phyloP scores from a whole-genome alignment of 1,140 invertebrate species.

The Drosophila ambigua region DNA sequence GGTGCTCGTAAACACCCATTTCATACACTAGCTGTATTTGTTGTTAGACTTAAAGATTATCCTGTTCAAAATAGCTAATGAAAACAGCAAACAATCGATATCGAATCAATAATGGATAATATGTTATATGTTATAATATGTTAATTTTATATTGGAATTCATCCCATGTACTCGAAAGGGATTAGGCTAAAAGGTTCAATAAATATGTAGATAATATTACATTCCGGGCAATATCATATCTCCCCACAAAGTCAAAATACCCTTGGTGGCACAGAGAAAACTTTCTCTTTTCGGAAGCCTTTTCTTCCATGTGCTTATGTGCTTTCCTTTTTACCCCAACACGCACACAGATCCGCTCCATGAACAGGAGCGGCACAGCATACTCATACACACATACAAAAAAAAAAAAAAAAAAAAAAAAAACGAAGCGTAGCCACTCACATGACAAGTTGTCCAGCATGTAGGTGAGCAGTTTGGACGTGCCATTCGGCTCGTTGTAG shows the following conservation, averaged over 20 bases:
- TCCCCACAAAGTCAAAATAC: slow-evolving; percentile 12
- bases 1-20: not conserved
- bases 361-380: slow-evolving; percentile 45
- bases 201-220: too few relatives aligned
- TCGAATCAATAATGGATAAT: too few relatives aligned
- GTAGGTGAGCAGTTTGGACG: slow-evolving; percentile 95
- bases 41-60: too few relatives aligned
- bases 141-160: too few relatives aligned
- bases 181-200: too few relatives aligned
- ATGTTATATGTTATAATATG: too few relatives aligned
- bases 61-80: too few relatives aligned
- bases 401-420: slow-evolving; percentile 11
- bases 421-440: slow-evolving; percentile 85
- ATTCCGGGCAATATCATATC: not conserved
- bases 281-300: slow-evolving; percentile 77
- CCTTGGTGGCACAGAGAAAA: slow-evolving; percentile 28
- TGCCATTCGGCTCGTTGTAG: slow-evolving; percentile 96
- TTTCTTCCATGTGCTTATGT: slow-evolving; percentile 41
- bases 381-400: slow-evolving; percentile 4
- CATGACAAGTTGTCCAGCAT: slow-evolving; percentile 97
- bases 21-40: too few relatives aligned
- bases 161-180: too few relatives aligned
- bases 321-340: slow-evolving; percentile 69
- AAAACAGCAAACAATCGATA: too few relatives aligned
- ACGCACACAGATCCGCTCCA: slow-evolving; percentile 16